Conservation (phyloP, 2,888 invertebrate species). For the Teleogryllus oceanicus region DNA sequence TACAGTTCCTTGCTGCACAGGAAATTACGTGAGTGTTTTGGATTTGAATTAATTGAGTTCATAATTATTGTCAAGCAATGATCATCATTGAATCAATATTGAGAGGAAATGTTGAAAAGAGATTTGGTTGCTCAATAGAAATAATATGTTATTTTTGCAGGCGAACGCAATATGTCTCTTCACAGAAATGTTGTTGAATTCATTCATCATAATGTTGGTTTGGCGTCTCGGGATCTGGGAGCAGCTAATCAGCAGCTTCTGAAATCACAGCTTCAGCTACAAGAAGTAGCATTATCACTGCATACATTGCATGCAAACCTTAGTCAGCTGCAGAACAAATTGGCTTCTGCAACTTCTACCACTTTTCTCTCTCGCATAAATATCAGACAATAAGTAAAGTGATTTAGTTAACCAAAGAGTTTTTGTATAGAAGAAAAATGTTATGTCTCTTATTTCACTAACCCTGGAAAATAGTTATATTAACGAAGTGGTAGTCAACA, state of each 20-base stretch:
- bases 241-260: constrained; percentile 37
- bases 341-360: constrained; percentile 32
- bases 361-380: constrained; percentile 33
- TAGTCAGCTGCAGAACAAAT: constrained; percentile 30
- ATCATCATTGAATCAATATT: not conserved
- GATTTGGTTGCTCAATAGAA: not conserved
- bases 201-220: constrained; percentile 28
- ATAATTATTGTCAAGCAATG: not conserved
- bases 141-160: constrained; percentile 26
- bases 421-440: too few species aligned
- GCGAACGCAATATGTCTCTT: constrained; percentile 37
- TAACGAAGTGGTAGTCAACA: too few species aligned
- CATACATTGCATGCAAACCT: constrained; percentile 32
- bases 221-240: constrained; percentile 34
- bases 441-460: too few species aligned
- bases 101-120: not conserved
- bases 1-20: constrained; percentile 38
- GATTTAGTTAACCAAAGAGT: too few species aligned
- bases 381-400: not conserved
- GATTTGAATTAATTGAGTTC: not conserved
- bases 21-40: constrained; percentile 36
- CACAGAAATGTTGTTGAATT: constrained; percentile 35
- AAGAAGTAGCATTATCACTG: constrained; percentile 36
- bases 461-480: too few species aligned
- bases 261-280: constrained; percentile 36